Conservation (phyloP, 2,113 vertebrate genomes). For the Elgaria multicarinata region DNA sequence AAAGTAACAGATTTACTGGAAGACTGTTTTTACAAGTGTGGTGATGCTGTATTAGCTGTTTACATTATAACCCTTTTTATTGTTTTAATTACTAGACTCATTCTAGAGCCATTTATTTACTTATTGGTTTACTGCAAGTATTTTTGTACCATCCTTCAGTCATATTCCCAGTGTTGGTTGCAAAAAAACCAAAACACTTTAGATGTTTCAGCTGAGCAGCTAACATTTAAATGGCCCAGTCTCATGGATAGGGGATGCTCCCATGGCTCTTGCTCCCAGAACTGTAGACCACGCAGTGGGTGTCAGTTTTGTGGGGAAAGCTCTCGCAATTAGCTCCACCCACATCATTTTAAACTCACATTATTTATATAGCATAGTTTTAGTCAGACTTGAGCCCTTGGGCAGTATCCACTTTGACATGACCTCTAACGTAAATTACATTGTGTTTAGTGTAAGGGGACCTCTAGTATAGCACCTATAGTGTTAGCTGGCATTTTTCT, state of each 20-base stretch:
- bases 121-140: background rate
- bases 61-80: background rate
- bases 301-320: background rate
- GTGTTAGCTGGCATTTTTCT: too few species aligned
- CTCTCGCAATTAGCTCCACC: background rate
- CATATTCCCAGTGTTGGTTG: background rate
- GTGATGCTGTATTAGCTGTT: background rate
- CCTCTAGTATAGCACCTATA: too few species aligned
- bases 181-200: too few species aligned
- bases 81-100: background rate
- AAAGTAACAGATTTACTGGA: background rate
- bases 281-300: background rate
- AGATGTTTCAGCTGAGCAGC: background rate
- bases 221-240: too few species aligned
- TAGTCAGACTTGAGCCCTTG: too few species aligned
- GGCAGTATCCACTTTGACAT: too few species aligned
- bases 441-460: too few species aligned
- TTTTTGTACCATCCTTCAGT: background rate
- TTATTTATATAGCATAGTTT: background rate
- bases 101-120: background rate
- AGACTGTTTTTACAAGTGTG: background rate
- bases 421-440: too few species aligned
- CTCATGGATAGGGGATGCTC: background rate
- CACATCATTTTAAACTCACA: background rate
- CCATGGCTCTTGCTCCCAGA: background rate